Conservation (phyloP, 1,140 invertebrate species). For the Drosophila subpulchrella region DNA sequence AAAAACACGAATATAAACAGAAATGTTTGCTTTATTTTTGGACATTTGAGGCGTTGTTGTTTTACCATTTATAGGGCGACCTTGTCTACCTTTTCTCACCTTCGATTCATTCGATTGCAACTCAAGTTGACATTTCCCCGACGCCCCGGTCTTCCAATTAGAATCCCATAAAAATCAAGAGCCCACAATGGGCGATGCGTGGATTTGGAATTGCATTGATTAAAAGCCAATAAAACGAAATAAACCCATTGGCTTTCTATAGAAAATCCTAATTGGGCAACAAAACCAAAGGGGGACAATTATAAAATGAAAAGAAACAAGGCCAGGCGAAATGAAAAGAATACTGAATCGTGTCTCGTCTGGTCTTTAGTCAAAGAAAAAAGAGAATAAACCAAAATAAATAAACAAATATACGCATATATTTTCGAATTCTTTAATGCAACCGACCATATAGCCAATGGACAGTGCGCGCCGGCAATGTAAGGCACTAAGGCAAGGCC, state of each 20-base stretch:
- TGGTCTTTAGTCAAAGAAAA: slow-evolving; percentile 2
- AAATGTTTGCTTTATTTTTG: slow-evolving; percentile 13
- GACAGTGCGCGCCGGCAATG: slow-evolving; percentile 16
- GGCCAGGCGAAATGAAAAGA: slow-evolving; percentile 44
- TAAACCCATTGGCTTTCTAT: slow-evolving; percentile 79
- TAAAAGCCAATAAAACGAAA: slow-evolving; percentile 73
- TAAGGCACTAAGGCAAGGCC: slow-evolving; percentile 2
- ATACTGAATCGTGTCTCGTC: slow-evolving; percentile 19
- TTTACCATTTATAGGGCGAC: slow-evolving; percentile 32
- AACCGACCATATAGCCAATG: slow-evolving; percentile 6
- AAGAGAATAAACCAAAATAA: slow-evolving; percentile 14
- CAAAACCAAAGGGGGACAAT: slow-evolving; percentile 60
- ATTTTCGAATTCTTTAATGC: slow-evolving; percentile 25
- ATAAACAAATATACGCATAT: slow-evolving; percentile 36
- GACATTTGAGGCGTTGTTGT: not conserved
- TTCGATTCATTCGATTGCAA: slow-evolving; percentile 15
- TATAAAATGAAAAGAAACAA: slow-evolving; percentile 76
- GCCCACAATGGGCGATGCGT: slow-evolving; percentile 35
- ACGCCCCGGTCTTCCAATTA: slow-evolving; percentile 39
- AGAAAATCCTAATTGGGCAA: slow-evolving; percentile 75
- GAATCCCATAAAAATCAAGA: slow-evolving; percentile 58
- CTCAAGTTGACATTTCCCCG: slow-evolving; percentile 18
- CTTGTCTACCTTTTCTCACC: slow-evolving; percentile 45
- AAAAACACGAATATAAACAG: not conserved
- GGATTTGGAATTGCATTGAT: slow-evolving; percentile 64